These are phyloP conservation scores for Ptychobarbus kaznakovi DNA, from an alignment of 2,797 vertebrate species.

Conservation along the genomic window DNA sequence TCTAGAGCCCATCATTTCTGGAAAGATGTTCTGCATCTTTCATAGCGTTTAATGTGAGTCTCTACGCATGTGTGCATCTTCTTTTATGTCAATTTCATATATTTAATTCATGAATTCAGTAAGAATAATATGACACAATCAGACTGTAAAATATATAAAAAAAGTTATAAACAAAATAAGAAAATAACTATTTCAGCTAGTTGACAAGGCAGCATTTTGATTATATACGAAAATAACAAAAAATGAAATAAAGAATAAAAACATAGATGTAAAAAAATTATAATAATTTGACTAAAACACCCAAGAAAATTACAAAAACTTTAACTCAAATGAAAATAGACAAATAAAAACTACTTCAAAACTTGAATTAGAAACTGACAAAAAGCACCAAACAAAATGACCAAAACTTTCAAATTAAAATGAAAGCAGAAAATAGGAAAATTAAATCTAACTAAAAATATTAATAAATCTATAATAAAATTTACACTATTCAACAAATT, in stretches of 20 bases:
- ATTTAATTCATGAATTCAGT: not conserved
- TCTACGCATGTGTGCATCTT: not conserved
- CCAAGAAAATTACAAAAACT: not conserved
- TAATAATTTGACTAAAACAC: not conserved
- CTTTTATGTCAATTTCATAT: not conserved
- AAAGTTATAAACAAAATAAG: not conserved
- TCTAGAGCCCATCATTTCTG: not conserved
- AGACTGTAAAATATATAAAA: not conserved
- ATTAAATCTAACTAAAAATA: not conserved
- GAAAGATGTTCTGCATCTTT: not conserved
- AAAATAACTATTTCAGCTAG: not conserved
- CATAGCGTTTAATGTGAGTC: not conserved
- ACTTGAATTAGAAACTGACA: not conserved
- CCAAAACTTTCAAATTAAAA: not conserved
- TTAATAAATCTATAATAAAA: not conserved
- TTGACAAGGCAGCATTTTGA: no score
- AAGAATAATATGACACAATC: not conserved
- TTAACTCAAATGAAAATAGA: not conserved
- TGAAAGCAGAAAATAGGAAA: not conserved
- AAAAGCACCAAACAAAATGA: not conserved
- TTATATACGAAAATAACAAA: not conserved
- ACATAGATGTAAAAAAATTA: not conserved
- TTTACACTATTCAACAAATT: no score
- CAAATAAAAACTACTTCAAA: not conserved
- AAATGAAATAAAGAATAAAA: not conserved